These are phyloP conservation scores for Cephus sareptanus DNA, from an alignment of 2,888 invertebrate species.

Conservation along the genomic window DNA sequence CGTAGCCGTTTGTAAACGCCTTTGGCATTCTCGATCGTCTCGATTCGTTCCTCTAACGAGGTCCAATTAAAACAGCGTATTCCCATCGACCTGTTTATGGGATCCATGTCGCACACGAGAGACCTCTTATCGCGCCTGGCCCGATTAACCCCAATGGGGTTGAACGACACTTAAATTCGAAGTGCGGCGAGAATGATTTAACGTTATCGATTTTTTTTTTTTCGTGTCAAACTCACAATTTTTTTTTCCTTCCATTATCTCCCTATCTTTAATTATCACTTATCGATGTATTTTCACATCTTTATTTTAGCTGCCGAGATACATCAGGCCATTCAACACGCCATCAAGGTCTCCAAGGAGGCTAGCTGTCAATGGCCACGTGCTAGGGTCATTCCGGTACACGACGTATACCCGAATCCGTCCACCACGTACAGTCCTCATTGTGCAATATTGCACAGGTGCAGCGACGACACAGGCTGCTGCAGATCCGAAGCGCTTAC, in stretches of 20 bases:
- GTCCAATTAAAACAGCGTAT: conserved; percentile 3
- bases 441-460: conserved; percentile 87
- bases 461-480: conserved; percentile 89
- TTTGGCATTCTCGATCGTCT: not conserved
- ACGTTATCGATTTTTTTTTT: not conserved
- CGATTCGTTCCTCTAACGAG: conserved; percentile 1
- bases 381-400: conserved; percentile 80
- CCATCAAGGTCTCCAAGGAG: conserved; percentile 65
- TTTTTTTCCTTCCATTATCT: too few species aligned
- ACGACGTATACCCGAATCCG: conserved; percentile 77
- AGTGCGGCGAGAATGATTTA: not conserved
- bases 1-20: not conserved
- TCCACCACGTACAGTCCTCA: conserved; percentile 84
- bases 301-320: conserved; percentile 51
- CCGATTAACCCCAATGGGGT: conserved; percentile 2
- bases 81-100: not conserved
- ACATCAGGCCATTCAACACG: conserved; percentile 62
- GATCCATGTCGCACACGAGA: not conserved
- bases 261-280: not conserved
- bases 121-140: not conserved
- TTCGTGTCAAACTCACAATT: not conserved
- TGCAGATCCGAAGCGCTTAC: conserved; percentile 78
- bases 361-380: conserved; percentile 78
- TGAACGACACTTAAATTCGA: not conserved
- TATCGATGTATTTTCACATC: not conserved